Percentiles rank a stretch among this genome's conserved stretches.
phyloP scores from a whole-genome alignment of 2,888 invertebrate species.

The Parapristionchus giblindavisi region DNA sequence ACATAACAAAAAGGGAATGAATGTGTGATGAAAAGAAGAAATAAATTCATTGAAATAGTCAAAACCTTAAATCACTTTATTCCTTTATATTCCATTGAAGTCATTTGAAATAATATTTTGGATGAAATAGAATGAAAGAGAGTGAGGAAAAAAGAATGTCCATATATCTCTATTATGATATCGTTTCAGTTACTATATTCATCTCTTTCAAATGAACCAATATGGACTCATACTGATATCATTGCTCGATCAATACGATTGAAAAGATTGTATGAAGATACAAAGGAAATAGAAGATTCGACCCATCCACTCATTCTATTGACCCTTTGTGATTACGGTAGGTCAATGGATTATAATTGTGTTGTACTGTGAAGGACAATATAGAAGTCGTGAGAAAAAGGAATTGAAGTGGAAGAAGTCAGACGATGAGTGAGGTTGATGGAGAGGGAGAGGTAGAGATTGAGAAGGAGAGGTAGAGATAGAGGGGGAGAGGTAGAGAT shows the following conservation, averaged over 20 bases:
- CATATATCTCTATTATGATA: too few species aligned
- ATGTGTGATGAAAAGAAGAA: background rate
- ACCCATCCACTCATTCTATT: conserved; percentile 55
- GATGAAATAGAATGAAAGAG: too few species aligned
- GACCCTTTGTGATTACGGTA: conserved; percentile 64
- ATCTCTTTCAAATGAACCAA: conserved; percentile 56
- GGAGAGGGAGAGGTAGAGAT: background rate
- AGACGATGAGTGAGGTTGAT: conserved; percentile 1
- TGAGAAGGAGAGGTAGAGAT: too few species aligned
- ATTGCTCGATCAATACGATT: conserved; percentile 56
- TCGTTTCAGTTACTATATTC: conserved; percentile 63
- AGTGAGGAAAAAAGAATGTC: too few species aligned
- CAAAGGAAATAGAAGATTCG: conserved; percentile 44
- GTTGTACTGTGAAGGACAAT: background rate
- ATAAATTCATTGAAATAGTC: too few species aligned
- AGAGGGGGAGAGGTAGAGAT: background rate
- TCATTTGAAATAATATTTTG: too few species aligned
- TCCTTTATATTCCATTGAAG: too few species aligned
- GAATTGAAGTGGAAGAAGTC: conserved; percentile 8
- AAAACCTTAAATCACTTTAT: too few species aligned
- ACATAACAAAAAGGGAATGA: background rate
- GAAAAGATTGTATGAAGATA: conserved; percentile 49
- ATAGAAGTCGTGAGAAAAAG: background rate
- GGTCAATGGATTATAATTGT: conserved; percentile 8
- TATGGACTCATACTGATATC: conserved; percentile 62